Conservation (phyloP, 2,888 invertebrate species). For the Andrena bucephala region DNA sequence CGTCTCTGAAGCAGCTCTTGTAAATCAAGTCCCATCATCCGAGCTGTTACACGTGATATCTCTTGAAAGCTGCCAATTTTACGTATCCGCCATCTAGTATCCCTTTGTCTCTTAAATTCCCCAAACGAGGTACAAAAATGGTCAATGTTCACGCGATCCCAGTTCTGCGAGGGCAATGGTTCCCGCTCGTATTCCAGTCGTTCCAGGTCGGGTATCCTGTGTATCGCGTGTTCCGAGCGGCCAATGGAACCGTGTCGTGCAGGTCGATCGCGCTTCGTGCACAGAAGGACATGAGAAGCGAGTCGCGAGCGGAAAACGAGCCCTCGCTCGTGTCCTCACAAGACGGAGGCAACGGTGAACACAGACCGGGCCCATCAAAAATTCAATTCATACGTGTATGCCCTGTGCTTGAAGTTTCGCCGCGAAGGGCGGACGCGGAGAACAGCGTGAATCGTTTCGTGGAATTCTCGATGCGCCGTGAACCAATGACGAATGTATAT, state of each 20-base stretch:
- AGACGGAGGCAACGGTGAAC: conserved; percentile 14
- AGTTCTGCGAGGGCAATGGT: conserved; percentile 17
- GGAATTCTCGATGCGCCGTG: conserved; percentile 65
- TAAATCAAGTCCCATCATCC: conserved; percentile 14
- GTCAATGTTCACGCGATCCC: conserved; percentile 42
- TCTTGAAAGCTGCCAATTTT: conserved; percentile 55
- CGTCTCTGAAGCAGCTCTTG: conserved; percentile 12
- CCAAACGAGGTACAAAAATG: conserved; percentile 51
- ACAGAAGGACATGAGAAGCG: not conserved
- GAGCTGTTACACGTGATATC: conserved; percentile 45
- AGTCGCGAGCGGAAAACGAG: conserved; percentile 5
- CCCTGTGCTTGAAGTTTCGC: conserved; percentile 55
- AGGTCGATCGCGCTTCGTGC: conserved; percentile 30
- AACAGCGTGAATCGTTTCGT: conserved; percentile 69
- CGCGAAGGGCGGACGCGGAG: conserved; percentile 3
- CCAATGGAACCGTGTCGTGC: conserved; percentile 43
- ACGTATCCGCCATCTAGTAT: conserved; percentile 32
- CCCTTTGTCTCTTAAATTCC: conserved; percentile 45
- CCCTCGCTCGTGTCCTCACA: not conserved
- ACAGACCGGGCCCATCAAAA: conserved; percentile 55
- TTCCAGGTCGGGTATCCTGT: conserved; percentile 14
- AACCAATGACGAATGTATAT: not conserved
- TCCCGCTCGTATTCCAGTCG: conserved; percentile 28
- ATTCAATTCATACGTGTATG: conserved; percentile 65
- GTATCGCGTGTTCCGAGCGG: conserved; percentile 42